Conservation (phyloP, 1,140 invertebrate genomes). For the Cardiocondyla obscurior region DNA sequence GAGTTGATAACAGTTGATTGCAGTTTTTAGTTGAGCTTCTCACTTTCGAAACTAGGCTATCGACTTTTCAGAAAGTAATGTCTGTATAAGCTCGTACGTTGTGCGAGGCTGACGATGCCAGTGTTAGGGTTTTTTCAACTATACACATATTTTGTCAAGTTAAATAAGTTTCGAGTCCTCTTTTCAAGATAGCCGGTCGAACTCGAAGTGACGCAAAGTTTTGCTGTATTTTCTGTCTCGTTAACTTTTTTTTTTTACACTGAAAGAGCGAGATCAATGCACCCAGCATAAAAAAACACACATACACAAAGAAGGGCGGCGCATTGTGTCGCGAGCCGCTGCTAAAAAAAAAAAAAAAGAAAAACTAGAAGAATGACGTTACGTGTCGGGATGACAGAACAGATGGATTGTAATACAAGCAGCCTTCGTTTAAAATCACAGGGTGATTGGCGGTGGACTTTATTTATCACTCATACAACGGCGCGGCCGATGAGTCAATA, state of each 20-base stretch:
- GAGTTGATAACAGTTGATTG: constrained; percentile 5
- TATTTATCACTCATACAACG: constrained; percentile 1
- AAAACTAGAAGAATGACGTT: background rate
- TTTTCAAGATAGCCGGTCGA: background rate
- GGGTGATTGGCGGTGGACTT: constrained; percentile 26
- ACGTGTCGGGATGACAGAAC: background rate
- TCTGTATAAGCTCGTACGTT: background rate
- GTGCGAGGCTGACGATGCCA: background rate
- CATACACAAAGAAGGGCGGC: background rate
- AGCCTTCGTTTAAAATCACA: constrained; percentile 24
- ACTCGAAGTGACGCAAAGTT: background rate
- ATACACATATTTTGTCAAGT: background rate
- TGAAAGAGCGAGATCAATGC: background rate
- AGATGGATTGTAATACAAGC: constrained; percentile 4
- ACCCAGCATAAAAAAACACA: background rate
- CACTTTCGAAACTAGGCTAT: background rate
- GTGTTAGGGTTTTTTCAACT: background rate
- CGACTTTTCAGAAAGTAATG: background rate
- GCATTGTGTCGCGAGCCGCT: background rate
- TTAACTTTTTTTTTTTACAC: background rate
- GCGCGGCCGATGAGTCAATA: background rate
- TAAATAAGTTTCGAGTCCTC: background rate
- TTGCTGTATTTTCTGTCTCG: background rate
- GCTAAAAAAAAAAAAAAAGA: background rate
- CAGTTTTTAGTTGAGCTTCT: constrained; percentile 1